Evolutionary conservation across 2,797 vertebrate genomes (phyloP).

Genomic region (Channallabes apus): DNA sequence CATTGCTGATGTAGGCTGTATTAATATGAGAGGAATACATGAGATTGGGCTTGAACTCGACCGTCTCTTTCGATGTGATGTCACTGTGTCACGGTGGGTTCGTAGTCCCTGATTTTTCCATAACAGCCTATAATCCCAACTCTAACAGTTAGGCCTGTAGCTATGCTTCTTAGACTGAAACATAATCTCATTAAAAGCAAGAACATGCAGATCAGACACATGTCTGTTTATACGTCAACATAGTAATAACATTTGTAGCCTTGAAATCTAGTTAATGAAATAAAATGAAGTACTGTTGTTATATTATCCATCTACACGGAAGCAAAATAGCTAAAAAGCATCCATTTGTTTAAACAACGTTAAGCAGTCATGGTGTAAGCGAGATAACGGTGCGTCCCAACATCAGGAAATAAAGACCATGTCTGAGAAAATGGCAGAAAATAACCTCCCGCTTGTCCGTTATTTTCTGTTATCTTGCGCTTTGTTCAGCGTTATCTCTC

Average conservation of each 20-base stretch:
- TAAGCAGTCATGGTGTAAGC: not conserved
- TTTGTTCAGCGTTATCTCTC: constrained; percentile 23
- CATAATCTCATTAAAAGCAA: too few species aligned
- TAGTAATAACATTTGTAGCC: not conserved
- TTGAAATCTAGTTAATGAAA: not conserved
- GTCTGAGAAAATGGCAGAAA: not conserved
- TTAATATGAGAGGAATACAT: not conserved
- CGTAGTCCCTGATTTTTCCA: not conserved
- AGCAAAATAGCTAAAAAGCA: not conserved
- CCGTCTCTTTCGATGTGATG: not conserved
- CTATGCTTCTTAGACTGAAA: not conserved
- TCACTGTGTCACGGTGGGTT: not conserved
- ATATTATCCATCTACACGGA: not conserved
- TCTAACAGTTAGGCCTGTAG: not conserved
- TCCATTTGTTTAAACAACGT: not conserved
- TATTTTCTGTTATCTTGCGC: constrained; percentile 1
- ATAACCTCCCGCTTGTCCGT: not conserved
- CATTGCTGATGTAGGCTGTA: constrained; percentile 4
- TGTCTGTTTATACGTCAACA: not conserved
- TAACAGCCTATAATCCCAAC: not conserved
- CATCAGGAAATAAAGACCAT: not conserved
- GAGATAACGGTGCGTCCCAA: not conserved
- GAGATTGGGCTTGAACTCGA: not conserved
- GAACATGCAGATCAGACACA: not conserved
- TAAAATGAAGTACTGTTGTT: not conserved